Evolutionary conservation across 2,888 invertebrate genomes (phyloP), one percentile per base, ranked within the genome.

Genomic region (Spatulosminthurus flaviceps): DNA sequence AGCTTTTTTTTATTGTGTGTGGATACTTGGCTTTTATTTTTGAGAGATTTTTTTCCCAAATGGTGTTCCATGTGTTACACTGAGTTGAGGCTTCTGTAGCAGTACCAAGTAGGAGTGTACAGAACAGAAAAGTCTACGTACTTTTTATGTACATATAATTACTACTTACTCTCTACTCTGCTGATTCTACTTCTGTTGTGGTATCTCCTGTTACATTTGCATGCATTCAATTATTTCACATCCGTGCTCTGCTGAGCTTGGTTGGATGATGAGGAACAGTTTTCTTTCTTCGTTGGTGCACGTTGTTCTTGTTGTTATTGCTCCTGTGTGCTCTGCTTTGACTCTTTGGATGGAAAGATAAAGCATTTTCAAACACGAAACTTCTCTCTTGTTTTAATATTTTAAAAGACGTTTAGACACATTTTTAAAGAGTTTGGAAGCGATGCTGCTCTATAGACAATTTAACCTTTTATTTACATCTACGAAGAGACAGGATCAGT

Each of bases 181-280:
- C 16, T 26, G 34, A 11, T 34, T 7, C 34, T 42, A 71, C 69
- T 71, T 41, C 42, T 34, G 34, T 34, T 34, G 26, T 73, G 34
- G 73, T 60, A 77, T 77, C 28, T 26, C 51, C 51, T 77, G 80
- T 80, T 77, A 69, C 80, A 80, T 77, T 80, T 80, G 77, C 79
- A 79, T 79, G 72, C 71, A 69, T 67, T 76, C 76, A 69, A 69
- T 76, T 77, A 79, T 79, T 77, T 77, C 69, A 77, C 80, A 81
- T 81, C 80, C 80, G 80, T 81, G 80, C 80, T 66, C 77, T 81
- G 79, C 26, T 64, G 64, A 64, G 66, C 72, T 78, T 71, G 78
- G 78, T 80, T 77, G 73, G 73, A 73, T 67, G 72, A 78, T 66
- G 34, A 34, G 34, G 71, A 64, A 78, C 75, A 66, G 67, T 76